A percentile compares a stretch with the other conserved stretches of the same genome.
Evolutionary conservation across 92 coral and sea anemone species (phyloP).

Genomic region (Bergia puertoricense): DNA sequence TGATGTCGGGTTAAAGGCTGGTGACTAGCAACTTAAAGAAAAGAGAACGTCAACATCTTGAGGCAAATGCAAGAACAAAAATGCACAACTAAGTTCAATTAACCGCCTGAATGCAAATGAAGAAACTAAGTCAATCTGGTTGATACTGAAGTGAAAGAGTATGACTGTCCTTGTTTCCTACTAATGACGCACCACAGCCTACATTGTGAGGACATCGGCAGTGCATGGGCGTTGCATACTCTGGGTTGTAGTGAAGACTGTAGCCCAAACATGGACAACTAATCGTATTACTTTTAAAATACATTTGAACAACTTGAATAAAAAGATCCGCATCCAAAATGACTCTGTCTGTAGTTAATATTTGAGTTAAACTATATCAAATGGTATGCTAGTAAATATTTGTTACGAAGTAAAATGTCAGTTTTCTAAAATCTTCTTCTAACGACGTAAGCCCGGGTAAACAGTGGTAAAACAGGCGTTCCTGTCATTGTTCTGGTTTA

Average conservation of each 20-base stretch:
- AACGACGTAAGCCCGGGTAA: not conserved
- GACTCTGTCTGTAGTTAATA: not conserved
- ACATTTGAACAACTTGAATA: not conserved
- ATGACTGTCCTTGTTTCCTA: not conserved
- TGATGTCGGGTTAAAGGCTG: not conserved
- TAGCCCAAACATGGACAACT: not conserved
- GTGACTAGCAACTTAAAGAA: no score
- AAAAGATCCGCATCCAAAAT: not conserved
- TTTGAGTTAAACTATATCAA: not conserved
- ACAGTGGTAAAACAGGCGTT: not conserved
- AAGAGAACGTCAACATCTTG: not conserved
- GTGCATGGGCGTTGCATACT: not conserved
- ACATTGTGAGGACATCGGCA: not conserved
- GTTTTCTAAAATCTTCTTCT: not conserved
- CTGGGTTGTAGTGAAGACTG: not conserved
- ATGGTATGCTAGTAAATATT: not conserved
- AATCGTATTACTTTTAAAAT: not conserved
- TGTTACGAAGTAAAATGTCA: not conserved
- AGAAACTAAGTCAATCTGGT: not conserved
- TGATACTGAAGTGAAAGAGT: not conserved
- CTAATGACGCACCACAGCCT: no score
- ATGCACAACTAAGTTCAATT: not conserved
- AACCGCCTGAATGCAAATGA: not conserved
- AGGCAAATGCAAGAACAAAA: not conserved
- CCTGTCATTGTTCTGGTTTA: slow-evolving; percentile 3